These are phyloP conservation scores for Leptarthrus brevirostris DNA, from an alignment of 2,888 invertebrate species.

Conservation along the genomic window DNA sequence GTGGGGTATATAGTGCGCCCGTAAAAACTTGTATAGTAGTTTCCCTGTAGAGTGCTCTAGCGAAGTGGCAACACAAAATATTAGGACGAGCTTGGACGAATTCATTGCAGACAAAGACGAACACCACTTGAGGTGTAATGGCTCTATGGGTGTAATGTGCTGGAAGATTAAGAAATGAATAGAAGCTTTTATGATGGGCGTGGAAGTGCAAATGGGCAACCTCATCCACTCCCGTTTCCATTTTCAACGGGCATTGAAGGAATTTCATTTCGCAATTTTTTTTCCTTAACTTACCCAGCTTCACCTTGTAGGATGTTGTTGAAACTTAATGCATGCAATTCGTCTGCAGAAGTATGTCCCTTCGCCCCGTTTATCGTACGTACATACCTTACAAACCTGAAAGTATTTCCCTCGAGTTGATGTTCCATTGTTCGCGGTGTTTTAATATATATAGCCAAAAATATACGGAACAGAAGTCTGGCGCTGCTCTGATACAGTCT, in stretches of 20 bases:
- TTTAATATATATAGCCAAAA: background rate
- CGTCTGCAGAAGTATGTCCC: background rate
- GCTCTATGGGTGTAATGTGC: slow-evolving; percentile 40
- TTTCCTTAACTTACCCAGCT: slow-evolving; percentile 10
- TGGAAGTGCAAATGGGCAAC: background rate
- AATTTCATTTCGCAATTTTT: slow-evolving; percentile 5
- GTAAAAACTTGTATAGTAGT: slow-evolving; percentile 22
- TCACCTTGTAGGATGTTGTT: background rate
- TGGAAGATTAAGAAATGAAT: slow-evolving; percentile 48
- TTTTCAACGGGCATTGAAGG: background rate
- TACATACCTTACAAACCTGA: background rate
- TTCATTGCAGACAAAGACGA: slow-evolving; percentile 13
- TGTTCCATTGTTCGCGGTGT: background rate
- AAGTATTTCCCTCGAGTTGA: background rate
- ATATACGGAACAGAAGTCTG: background rate
- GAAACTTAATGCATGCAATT: slow-evolving; percentile 27
- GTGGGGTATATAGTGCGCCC: background rate
- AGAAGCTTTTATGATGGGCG: slow-evolving; percentile 28
- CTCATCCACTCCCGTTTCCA: background rate
- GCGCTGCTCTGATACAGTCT: background rate
- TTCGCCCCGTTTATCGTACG: no score
- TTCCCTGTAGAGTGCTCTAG: background rate
- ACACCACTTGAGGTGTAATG: slow-evolving; percentile 43
- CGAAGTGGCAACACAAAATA: no score
- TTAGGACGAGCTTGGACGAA: background rate